Evolutionary conservation across 2,113 vertebrate species (phyloP), one percentile per base, ranked within the genome.

Genomic region (Holacanthus passer): DNA sequence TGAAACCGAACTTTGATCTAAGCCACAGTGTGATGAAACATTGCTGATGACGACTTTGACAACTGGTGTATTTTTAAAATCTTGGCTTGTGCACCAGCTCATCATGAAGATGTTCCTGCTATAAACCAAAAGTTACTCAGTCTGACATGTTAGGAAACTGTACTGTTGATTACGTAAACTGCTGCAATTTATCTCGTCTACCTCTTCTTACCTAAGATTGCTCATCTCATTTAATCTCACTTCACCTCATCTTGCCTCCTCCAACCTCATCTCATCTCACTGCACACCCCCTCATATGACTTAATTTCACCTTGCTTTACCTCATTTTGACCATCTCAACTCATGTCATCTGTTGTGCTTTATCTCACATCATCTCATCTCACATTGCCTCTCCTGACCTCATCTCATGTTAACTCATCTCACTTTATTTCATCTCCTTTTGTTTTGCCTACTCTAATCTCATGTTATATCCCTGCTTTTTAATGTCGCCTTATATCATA

Each of bases 61-160:
- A 76, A 35, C 5, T 0, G 19, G 73, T 79, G 55, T 87, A 75
- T 89, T 87, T 89, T 83, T 88, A 60, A 67, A 80, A 77, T 67
- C 62, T 45, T 4, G 16, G 47, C 58, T 58, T 77, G 72, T 62
- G 31, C 20, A 7, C 1, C 37, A 14, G 55, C 27, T 53, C 17
- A 12, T 56, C 27, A 1, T 29, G 37, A 75, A 43, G 14, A 32
- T 50, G 53, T 68, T 76, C 29, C 24, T 19, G 66, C 13, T 41
- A 7, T 14, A 7, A 76, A 35, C 64, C 50, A 0, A 31, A 32
- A 77, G 9, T 9, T 13, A 17, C 22, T 58, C 52, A 9, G 24
- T 27, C 32, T 41, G 41, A 19, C 47, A 6, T 67, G 55, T 70
- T 8, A 6, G 2, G 31, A 62, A 37, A 35, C 73, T 17, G 14